Evolutionary conservation across 2,797 vertebrate genomes (phyloP).

Genomic region (Chloroceryle inda): DNA sequence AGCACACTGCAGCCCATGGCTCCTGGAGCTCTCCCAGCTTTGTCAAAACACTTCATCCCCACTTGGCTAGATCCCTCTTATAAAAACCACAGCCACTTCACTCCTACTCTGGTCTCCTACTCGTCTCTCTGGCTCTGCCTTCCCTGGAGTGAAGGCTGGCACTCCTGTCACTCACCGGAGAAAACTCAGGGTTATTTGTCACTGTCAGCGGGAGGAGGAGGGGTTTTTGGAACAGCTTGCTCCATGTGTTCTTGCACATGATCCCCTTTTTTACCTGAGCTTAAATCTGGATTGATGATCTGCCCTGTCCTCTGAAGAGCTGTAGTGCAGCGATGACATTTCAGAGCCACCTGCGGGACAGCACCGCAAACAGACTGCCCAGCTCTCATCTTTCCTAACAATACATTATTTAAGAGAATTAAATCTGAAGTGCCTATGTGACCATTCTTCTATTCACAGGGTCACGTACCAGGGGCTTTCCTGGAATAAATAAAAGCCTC

Average conservation of each 20-base stretch:
- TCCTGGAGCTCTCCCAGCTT: neutral
- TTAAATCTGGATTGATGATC: neutral
- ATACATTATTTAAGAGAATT: neutral
- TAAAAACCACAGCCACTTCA: neutral
- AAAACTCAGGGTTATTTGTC: neutral
- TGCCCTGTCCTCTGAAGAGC: neutral
- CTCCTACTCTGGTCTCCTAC: neutral
- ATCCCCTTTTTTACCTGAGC: neutral
- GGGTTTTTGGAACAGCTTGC: neutral
- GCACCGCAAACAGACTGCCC: neutral
- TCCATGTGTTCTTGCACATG: neutral
- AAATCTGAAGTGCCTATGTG: neutral
- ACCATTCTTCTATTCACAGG: neutral
- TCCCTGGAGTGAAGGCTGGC: neutral
- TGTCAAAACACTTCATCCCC: neutral
- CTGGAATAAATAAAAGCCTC: neutral
- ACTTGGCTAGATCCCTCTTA: rapidly evolving
- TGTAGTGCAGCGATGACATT: neutral
- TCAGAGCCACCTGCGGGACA: neutral
- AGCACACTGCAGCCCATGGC: neutral
- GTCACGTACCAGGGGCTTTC: neutral
- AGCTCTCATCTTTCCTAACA: neutral
- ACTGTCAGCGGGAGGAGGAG: neutral
- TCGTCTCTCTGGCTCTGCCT: neutral
- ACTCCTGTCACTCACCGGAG: rapidly evolving